Evolutionary conservation across 2,797 vertebrate genomes (phyloP).

Genomic region (Danio albolineatus): DNA sequence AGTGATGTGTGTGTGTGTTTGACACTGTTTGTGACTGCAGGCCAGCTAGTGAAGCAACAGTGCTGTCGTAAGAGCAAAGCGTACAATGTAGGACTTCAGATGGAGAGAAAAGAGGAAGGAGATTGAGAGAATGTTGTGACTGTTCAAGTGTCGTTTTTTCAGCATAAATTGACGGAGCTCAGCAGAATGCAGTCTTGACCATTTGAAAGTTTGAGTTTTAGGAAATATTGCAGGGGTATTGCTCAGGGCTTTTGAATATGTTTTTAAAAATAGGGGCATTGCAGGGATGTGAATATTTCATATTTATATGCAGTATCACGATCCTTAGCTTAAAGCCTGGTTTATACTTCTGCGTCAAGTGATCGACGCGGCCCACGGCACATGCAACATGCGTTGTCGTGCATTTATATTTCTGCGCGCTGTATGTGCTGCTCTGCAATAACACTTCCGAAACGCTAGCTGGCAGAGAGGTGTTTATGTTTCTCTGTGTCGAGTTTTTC

Average conservation of each 20-base stretch:
- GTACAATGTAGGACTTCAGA: background rate
- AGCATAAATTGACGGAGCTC: background rate
- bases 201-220: background rate
- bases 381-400: no score
- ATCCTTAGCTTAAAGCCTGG: no score
- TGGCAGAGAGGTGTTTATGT: no score
- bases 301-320: no score
- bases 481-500: no score
- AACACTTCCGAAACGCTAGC: no score
- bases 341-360: no score
- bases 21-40: constrained; percentile 1
- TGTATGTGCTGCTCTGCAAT: no score
- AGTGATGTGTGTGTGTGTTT: background rate
- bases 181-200: background rate
- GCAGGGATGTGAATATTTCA: no score
- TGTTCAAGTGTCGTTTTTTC: background rate
- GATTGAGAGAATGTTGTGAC: background rate
- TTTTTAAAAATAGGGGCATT: no score
- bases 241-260: background rate
- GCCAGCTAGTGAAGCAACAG: background rate
- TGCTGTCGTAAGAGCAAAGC: constrained; percentile 7
- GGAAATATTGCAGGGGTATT: background rate
- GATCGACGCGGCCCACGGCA: no score
- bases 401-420: no score
- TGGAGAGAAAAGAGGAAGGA: constrained; percentile 18